These are phyloP conservation scores for Morpho achilles DNA, from an alignment of 2,888 invertebrate genomes.

Conservation along the genomic window DNA sequence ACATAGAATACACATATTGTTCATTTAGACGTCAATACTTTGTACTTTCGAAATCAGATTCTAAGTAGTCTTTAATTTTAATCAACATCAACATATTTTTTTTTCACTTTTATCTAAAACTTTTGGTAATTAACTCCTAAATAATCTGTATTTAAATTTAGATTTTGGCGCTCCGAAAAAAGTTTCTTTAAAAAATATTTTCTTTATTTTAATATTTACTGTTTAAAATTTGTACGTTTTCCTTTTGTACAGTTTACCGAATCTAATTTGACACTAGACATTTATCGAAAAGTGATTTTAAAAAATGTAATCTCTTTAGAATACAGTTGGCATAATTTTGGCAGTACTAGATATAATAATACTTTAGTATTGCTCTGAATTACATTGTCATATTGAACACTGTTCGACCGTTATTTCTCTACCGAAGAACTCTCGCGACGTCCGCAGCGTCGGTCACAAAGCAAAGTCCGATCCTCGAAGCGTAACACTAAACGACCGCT, in stretches of 20 bases:
- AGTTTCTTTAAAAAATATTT: conserved; percentile 77
- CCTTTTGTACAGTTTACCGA: conserved; percentile 76
- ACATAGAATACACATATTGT: conserved; percentile 69
- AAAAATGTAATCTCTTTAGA: conserved; percentile 62
- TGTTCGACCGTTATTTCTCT: conserved; percentile 44
- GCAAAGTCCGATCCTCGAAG: conserved; percentile 62
- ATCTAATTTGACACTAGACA: conserved; percentile 78
- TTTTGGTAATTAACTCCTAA: conserved; percentile 69
- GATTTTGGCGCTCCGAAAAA: conserved; percentile 78
- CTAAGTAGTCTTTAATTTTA: conserved; percentile 76
- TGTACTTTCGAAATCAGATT: conserved; percentile 78
- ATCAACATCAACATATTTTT: conserved; percentile 65
- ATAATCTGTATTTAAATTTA: conserved; percentile 76
- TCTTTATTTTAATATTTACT: conserved; percentile 68
- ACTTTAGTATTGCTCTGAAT: conserved; percentile 79
- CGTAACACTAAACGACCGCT: conserved; percentile 56
- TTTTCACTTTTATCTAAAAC: conserved; percentile 34
- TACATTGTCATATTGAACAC: conserved; percentile 78
- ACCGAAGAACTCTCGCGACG: conserved; percentile 39
- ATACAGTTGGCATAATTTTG: conserved; percentile 78
- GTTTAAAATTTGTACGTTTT: conserved; percentile 78
- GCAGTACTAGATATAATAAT: conserved; percentile 78
- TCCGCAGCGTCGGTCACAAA: conserved; percentile 40
- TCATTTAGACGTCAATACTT: conserved; percentile 67
- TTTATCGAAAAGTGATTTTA: conserved; percentile 71